These are phyloP conservation scores for Epinotia demarniana DNA, from an alignment of 2,888 invertebrate species.

Conservation along the genomic window DNA sequence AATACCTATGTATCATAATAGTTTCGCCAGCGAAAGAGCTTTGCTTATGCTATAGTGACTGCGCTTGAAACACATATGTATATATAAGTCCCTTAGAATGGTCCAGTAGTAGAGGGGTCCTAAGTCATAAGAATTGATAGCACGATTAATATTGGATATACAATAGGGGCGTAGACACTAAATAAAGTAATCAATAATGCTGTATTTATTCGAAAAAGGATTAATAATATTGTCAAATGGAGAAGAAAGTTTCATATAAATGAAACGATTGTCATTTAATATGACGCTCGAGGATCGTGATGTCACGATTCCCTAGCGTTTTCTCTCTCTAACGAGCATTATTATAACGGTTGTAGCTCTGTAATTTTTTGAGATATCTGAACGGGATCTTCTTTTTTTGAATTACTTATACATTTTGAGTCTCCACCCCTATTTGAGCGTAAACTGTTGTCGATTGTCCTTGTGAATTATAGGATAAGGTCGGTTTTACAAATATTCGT, in stretches of 20 bases:
- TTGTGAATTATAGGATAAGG: neutral
- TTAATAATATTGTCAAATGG: too few relatives aligned
- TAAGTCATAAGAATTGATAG: conserved; percentile 50
- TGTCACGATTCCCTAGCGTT: too few relatives aligned
- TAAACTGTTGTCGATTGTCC: neutral
- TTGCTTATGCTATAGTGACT: conserved; percentile 3
- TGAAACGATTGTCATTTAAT: too few relatives aligned
- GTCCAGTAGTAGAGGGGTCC: conserved; percentile 54
- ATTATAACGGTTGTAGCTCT: too few relatives aligned
- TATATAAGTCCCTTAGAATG: conserved; percentile 47
- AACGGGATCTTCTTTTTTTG: too few relatives aligned
- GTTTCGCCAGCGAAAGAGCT: conserved; percentile 15
- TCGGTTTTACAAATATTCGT: neutral
- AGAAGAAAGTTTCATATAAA: too few relatives aligned
- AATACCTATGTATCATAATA: conserved; percentile 21
- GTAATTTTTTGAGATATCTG: too few relatives aligned
- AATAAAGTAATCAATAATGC: too few relatives aligned
- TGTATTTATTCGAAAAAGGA: too few relatives aligned
- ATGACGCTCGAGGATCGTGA: too few relatives aligned
- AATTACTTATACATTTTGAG: too few relatives aligned
- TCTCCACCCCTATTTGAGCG: neutral
- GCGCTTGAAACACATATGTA: conserved; percentile 16
- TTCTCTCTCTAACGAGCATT: too few relatives aligned
- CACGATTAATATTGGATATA: conserved; percentile 15
- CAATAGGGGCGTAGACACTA: neutral